phyloP scores from a whole-genome alignment of 1,140 invertebrate genomes.

The Ceratoteleas bidentatus region DNA sequence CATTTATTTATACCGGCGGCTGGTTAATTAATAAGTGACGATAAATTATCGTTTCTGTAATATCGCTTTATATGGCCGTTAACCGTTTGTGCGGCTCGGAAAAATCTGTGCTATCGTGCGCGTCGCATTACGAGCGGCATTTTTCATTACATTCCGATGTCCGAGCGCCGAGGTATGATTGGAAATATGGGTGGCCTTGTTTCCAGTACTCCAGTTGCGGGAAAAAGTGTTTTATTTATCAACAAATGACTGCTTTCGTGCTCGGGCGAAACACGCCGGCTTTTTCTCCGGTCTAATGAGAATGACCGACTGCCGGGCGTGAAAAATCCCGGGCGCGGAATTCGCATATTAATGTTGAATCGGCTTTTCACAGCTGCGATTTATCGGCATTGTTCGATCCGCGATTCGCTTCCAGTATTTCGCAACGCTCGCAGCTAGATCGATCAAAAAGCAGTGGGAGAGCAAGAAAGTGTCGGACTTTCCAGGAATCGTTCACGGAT shows the following conservation, averaged over 20 bases:
- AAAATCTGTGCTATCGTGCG: constrained; percentile 36
- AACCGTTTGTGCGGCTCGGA: constrained; percentile 1
- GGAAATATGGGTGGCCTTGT: constrained; percentile 59
- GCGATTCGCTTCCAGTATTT: constrained; percentile 19
- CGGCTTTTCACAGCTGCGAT: neutral
- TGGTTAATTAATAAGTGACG: constrained; percentile 47
- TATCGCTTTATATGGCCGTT: constrained; percentile 43
- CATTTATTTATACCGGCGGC: constrained; percentile 40
- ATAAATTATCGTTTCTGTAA: constrained; percentile 41
- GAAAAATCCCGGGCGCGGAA: neutral
- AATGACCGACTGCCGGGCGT: constrained; percentile 1
- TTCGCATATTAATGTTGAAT: constrained; percentile 16
- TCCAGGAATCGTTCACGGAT: constrained; percentile 30
- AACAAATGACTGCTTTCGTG: constrained; percentile 38
- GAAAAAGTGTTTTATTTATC: constrained; percentile 56
- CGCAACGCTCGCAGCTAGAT: constrained; percentile 5
- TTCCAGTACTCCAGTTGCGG: constrained; percentile 21
- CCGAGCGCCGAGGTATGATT: constrained; percentile 37
- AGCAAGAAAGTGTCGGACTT: constrained; percentile 31
- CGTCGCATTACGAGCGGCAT: constrained; percentile 45
- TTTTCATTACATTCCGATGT: constrained; percentile 56
- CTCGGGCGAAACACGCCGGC: constrained; percentile 9
- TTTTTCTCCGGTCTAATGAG: constrained; percentile 10
- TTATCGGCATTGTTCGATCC: constrained; percentile 1
- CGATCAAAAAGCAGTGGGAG: neutral